Conservation (phyloP, 2,113 vertebrate species). For the Ptyas mucosa region DNA sequence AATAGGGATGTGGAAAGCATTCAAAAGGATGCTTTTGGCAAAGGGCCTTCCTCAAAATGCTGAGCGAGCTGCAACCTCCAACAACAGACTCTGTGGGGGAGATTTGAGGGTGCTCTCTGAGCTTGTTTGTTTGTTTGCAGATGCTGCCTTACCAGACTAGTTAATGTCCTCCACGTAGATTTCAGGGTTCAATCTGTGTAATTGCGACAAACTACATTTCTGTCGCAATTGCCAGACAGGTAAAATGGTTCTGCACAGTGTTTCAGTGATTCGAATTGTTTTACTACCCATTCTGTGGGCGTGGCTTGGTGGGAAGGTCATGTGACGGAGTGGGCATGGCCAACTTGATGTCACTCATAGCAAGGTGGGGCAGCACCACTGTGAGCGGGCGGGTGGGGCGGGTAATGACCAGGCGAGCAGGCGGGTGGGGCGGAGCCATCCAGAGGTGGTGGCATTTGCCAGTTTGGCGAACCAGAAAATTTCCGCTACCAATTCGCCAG, state of each 20-base stretch:
- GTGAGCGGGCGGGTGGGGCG: too few species aligned
- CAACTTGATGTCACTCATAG: too few species aligned
- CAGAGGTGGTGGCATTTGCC: too few species aligned
- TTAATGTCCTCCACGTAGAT: not conserved
- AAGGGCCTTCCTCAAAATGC: not conserved
- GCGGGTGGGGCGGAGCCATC: too few species aligned
- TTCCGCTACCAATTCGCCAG: too few species aligned
- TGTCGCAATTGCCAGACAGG: not conserved
- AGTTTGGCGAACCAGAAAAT: too few species aligned
- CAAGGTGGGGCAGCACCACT: too few species aligned
- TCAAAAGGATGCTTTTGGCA: not conserved
- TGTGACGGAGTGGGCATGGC: too few species aligned
- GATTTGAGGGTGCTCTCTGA: not conserved
- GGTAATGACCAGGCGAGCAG: too few species aligned
- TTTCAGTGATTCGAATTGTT: too few species aligned
- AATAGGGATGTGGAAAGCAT: not conserved
- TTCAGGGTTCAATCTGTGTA: not conserved
- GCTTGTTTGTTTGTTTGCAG: not conserved
- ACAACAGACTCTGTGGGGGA: not conserved
- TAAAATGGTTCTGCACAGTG: not conserved
- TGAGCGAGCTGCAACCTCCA: not conserved
- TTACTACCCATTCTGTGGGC: too few species aligned
- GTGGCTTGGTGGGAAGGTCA: too few species aligned
- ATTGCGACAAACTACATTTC: not conserved
- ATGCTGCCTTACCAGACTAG: not conserved